These are phyloP conservation scores for Tenrec ecaudatus DNA, from an alignment of 2,113 vertebrate species.

Conservation along the genomic window DNA sequence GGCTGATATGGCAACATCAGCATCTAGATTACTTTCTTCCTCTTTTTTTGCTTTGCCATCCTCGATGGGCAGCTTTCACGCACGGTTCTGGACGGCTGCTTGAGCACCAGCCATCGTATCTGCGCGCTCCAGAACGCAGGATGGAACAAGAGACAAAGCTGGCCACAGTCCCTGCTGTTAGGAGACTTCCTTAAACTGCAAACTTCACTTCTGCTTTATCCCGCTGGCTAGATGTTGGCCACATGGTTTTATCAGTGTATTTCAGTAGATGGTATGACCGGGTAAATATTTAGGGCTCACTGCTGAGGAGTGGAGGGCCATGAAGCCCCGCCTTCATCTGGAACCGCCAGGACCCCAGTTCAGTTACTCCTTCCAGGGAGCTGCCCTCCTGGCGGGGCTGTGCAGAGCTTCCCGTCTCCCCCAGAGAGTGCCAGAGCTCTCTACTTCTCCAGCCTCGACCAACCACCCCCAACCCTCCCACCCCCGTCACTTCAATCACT, in stretches of 20 bases:
- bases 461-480: too few relatives aligned
- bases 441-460: neutral
- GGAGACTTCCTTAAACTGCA: neutral
- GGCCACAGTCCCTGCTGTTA: neutral
- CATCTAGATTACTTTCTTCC: neutral
- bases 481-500: too few relatives aligned
- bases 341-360: too few relatives aligned
- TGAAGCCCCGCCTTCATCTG: neutral
- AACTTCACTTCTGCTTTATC: neutral
- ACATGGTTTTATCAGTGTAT: neutral
- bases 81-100: neutral
- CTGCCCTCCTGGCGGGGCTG: neutral
- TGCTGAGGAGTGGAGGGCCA: neutral
- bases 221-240: neutral
- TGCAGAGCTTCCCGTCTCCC: constrained; percentile 35
- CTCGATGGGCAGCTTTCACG: neutral
- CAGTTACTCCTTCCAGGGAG: too few relatives aligned
- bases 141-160: neutral
- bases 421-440: constrained; percentile 62
- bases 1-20: neutral
- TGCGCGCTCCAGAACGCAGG: neutral
- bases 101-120: neutral
- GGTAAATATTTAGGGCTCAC: neutral
- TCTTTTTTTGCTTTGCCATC: neutral
- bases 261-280: too few relatives aligned